Evolutionary conservation across 2,888 invertebrate species (phyloP).

Genomic region (Cryptocheilus praepositus): DNA sequence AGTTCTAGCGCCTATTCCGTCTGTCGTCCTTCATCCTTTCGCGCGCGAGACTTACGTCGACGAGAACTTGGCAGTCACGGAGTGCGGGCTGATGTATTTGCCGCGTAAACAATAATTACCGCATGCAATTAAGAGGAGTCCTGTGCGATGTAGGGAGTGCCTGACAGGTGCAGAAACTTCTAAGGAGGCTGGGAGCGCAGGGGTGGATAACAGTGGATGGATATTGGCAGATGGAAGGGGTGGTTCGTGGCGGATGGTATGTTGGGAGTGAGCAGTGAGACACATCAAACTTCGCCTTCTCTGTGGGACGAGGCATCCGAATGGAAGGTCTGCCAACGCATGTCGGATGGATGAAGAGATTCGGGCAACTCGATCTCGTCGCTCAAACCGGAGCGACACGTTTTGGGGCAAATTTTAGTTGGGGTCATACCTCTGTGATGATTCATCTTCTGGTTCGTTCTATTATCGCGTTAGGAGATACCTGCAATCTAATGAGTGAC

Average conservation of each 20-base stretch:
- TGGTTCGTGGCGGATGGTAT: conserved; percentile 15
- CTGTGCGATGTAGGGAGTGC: conserved; percentile 7
- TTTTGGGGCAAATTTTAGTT: conserved; percentile 47
- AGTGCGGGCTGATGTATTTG: conserved; percentile 59
- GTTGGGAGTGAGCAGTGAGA: neutral
- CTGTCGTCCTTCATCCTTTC: conserved; percentile 8
- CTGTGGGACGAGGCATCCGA: conserved; percentile 32
- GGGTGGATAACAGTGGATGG: neutral
- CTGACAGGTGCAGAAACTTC: neutral
- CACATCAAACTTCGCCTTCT: conserved; percentile 35
- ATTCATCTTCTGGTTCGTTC: conserved; percentile 5
- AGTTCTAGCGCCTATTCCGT: conserved; percentile 12
- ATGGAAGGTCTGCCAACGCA: conserved; percentile 36
- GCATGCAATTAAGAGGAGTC: conserved; percentile 60
- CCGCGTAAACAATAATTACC: conserved; percentile 67
- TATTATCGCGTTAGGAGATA: too few relatives aligned
- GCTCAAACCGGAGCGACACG: conserved; percentile 41
- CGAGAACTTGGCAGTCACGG: conserved; percentile 17
- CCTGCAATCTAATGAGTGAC: too few relatives aligned
- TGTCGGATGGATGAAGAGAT: conserved; percentile 47
- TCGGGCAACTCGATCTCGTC: conserved; percentile 56
- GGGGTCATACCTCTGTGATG: conserved; percentile 21
- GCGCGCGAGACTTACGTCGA: conserved; percentile 2
- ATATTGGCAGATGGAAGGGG: neutral
- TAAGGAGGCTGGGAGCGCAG: conserved; percentile 1